Evolutionary conservation across 2,113 vertebrate genomes (phyloP).

Genomic region (Alectura lathami): DNA sequence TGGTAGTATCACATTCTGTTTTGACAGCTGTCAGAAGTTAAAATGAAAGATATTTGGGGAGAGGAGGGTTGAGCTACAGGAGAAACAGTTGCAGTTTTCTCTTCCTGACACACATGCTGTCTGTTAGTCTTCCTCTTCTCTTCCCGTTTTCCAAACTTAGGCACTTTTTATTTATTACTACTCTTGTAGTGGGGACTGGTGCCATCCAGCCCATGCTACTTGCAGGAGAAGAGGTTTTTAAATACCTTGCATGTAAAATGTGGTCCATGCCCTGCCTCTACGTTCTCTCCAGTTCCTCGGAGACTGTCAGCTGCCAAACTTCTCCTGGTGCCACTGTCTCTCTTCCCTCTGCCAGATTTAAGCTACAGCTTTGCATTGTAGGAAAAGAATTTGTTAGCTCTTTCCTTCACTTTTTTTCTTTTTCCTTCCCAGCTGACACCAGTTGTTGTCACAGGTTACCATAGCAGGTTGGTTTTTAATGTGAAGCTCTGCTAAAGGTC

Average conservation of each 20-base stretch:
- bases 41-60: conserved; percentile 4
- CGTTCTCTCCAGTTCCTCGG: neutral
- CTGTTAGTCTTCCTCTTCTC: neutral
- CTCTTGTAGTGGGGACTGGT: neutral
- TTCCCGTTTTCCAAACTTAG: neutral
- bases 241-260: neutral
- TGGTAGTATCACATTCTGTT: conserved; percentile 42
- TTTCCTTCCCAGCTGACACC: neutral
- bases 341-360: neutral
- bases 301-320: neutral
- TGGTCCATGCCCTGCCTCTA: neutral
- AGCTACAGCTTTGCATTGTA: neutral
- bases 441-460: neutral
- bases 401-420: neutral
- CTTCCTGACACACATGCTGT: neutral
- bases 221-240: neutral
- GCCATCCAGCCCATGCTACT: neutral
- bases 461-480: neutral
- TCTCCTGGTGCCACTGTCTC: neutral
- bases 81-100: neutral
- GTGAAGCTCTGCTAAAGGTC: neutral
- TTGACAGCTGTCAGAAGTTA: conserved; percentile 62
- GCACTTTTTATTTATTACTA: neutral
- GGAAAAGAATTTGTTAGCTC: neutral
- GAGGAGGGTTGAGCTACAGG: neutral